These are phyloP conservation scores for Bombus vancouverensis DNA, from an alignment of 1,140 invertebrate species.

Conservation along the genomic window DNA sequence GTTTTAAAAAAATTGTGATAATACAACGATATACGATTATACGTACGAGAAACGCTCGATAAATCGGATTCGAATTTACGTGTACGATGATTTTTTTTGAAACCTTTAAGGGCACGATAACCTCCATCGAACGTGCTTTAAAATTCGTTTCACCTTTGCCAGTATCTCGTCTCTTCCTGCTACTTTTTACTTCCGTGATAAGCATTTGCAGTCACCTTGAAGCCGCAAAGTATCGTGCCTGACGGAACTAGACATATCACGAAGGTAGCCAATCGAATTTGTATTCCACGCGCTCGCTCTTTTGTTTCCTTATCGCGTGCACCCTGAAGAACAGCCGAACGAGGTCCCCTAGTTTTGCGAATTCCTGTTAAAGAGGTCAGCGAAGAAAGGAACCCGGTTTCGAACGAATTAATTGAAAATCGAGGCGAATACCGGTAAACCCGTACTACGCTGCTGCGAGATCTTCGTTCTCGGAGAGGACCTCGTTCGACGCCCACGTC, in stretches of 20 bases:
- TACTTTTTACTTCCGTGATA: constrained; percentile 12
- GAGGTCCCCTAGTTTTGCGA: constrained; percentile 4
- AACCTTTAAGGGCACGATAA: too few species aligned
- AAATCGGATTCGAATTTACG: too few species aligned
- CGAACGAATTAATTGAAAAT: constrained; percentile 17
- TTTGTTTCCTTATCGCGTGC: constrained; percentile 36
- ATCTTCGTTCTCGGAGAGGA: not conserved
- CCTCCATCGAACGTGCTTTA: not conserved
- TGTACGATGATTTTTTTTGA: too few species aligned
- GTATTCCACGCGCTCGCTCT: constrained; percentile 5
- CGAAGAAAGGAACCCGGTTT: not conserved
- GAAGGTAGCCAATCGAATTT: constrained; percentile 37
- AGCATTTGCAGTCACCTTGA: constrained; percentile 34
- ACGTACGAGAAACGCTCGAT: too few species aligned
- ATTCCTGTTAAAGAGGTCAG: constrained; percentile 10
- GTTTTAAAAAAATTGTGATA: not conserved
- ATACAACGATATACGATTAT: too few species aligned
- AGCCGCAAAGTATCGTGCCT: not conserved
- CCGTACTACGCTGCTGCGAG: not conserved
- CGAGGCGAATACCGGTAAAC: not conserved
- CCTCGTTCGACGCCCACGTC: not conserved
- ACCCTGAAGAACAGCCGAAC: constrained; percentile 9
- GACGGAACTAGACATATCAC: constrained; percentile 7
- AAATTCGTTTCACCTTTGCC: not conserved
- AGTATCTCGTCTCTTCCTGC: not conserved